These are phyloP conservation scores for Chlamydotis undulata DNA, from an alignment of 2,113 vertebrate genomes.

Conservation along the genomic window DNA sequence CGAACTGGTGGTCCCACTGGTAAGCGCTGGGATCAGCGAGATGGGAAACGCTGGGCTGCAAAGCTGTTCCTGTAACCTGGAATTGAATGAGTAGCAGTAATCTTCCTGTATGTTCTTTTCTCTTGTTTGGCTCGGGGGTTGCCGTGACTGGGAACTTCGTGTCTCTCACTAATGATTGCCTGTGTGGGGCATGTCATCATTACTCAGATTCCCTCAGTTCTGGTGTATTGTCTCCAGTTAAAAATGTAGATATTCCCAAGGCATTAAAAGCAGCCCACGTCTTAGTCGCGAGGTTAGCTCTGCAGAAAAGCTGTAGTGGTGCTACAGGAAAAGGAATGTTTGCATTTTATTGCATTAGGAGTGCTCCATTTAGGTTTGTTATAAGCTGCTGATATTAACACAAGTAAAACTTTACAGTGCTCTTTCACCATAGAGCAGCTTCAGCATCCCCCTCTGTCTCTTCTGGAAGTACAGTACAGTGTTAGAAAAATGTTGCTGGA, in stretches of 20 bases:
- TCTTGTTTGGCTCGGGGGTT: background rate
- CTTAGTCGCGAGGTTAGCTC: background rate
- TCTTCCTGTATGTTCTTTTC: background rate
- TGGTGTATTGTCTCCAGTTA: background rate
- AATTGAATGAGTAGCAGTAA: background rate
- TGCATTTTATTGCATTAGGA: background rate
- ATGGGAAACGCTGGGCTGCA: background rate
- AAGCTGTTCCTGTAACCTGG: background rate
- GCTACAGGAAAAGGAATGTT: background rate
- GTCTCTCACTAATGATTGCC: accelerated
- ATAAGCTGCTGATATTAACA: background rate
- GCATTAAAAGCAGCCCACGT: background rate
- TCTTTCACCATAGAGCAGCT: accelerated
- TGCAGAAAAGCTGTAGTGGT: background rate
- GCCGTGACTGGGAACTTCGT: accelerated
- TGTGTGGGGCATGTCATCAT: background rate
- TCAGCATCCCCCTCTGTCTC: background rate
- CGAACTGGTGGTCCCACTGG: background rate
- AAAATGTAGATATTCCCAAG: background rate
- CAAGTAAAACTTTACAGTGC: background rate
- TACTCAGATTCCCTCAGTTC: background rate
- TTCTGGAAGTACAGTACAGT: background rate
- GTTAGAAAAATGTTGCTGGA: background rate
- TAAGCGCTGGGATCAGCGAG: background rate
- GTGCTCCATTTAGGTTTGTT: background rate